phyloP scores from a whole-genome alignment of 2,797 vertebrate species.

The Periophthalmus magnuspinnatus region DNA sequence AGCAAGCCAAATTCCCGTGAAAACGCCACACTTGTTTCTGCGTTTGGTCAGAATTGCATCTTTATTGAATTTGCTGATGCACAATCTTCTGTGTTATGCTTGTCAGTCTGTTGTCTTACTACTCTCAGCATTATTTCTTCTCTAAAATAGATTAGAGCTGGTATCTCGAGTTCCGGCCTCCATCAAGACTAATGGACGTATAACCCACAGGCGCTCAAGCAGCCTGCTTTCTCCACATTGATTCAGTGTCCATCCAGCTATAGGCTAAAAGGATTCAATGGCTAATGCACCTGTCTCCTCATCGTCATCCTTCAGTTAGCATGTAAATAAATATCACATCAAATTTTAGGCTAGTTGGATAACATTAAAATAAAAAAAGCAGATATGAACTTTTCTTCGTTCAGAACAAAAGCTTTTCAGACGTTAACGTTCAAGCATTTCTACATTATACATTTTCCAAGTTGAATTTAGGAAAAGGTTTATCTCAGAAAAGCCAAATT shows the following conservation, averaged over 20 bases:
- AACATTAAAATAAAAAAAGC: neutral
- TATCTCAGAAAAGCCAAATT: too few species aligned
- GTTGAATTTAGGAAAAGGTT: too few species aligned
- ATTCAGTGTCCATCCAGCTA: constrained; percentile 54
- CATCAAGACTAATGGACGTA: constrained; percentile 74
- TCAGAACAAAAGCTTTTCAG: too few species aligned
- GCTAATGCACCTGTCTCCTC: constrained; percentile 37
- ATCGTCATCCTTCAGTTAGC: constrained; percentile 8
- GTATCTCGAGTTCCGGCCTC: constrained; percentile 65
- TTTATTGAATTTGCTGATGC: constrained; percentile 34
- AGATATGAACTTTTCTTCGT: neutral
- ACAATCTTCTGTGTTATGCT: constrained; percentile 26
- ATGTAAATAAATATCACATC: neutral
- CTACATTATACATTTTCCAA: too few species aligned
- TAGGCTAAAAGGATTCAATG: constrained; percentile 51
- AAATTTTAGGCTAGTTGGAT: neutral
- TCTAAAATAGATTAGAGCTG: constrained; percentile 66
- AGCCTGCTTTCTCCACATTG: constrained; percentile 62
- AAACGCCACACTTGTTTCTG: neutral
- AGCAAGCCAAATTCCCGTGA: neutral
- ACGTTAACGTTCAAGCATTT: too few species aligned
- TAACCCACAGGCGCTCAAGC: constrained; percentile 55
- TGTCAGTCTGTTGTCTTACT: constrained; percentile 23
- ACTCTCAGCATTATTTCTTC: constrained; percentile 52
- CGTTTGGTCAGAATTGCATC: constrained; percentile 9